A percentile compares a stretch with the other conserved stretches of the same genome.
Evolutionary conservation across 2,113 vertebrate genomes (phyloP).

Genomic region (Dendrocopos noguchii): DNA sequence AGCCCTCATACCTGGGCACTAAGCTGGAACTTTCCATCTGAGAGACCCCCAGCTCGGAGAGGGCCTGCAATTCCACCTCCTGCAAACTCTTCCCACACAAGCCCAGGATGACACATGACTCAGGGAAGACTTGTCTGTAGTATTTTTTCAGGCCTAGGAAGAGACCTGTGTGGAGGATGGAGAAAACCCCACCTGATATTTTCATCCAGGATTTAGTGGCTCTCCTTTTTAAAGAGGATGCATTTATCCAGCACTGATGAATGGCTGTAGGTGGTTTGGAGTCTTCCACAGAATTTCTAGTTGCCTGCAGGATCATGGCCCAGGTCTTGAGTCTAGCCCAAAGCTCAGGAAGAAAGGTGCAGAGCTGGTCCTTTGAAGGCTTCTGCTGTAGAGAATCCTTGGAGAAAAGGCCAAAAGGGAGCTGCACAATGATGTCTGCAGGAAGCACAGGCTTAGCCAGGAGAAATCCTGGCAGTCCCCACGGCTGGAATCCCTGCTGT

Average conservation of each 20-base stretch:
- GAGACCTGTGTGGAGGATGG: background rate
- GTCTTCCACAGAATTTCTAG: background rate
- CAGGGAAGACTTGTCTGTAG: conserved; percentile 9
- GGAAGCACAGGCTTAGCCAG: background rate
- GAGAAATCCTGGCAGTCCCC: background rate
- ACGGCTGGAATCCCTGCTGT: background rate
- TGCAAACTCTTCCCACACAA: conserved; percentile 22
- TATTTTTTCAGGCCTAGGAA: conserved; percentile 6
- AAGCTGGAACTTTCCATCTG: background rate
- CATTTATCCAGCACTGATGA: background rate
- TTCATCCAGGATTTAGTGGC: background rate
- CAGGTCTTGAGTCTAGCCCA: background rate
- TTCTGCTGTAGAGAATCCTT: background rate
- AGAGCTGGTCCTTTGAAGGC: background rate
- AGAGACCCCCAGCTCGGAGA: conserved; percentile 3
- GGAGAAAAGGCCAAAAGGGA: background rate
- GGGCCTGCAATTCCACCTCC: background rate
- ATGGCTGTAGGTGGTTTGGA: background rate
- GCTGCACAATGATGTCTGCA: background rate
- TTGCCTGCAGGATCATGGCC: background rate
- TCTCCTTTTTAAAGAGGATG: background rate
- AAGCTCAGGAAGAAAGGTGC: background rate
- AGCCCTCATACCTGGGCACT: background rate
- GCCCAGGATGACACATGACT: background rate
- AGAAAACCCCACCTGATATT: conserved; percentile 8